Conservation (phyloP, 2,797 vertebrate species). For the Cheracebus regulus region DNA sequence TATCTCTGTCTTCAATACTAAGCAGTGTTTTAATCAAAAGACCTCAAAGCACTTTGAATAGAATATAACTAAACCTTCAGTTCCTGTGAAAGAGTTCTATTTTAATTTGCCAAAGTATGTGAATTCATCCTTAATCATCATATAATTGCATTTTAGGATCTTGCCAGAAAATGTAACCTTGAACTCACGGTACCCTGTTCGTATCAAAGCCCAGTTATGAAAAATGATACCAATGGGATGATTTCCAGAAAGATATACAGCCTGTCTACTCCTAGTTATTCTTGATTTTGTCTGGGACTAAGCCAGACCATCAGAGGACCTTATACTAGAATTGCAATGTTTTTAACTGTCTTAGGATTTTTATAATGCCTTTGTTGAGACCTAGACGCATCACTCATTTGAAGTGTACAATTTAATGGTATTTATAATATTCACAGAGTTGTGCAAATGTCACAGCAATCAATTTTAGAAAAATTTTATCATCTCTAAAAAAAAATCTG, state of each 20-base stretch:
- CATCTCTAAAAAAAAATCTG: background rate
- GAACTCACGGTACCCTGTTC: background rate
- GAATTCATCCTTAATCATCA: conserved; percentile 1
- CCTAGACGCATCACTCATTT: background rate
- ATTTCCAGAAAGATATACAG: conserved; percentile 4
- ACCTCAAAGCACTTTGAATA: background rate
- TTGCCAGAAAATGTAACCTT: conserved; percentile 7
- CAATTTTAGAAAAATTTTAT: background rate
- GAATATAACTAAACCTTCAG: background rate
- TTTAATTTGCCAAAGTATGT: background rate
- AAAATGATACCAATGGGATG: background rate
- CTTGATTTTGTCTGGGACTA: background rate
- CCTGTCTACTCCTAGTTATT: background rate
- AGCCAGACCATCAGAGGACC: background rate
- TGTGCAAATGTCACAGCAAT: background rate
- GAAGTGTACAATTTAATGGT: background rate
- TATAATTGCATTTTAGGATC: background rate
- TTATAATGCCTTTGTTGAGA: background rate
- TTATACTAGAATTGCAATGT: background rate
- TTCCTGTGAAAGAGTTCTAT: background rate
- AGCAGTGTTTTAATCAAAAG: background rate
- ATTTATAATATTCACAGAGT: background rate
- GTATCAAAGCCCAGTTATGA: background rate
- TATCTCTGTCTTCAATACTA: background rate
- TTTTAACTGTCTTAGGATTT: background rate